Evolutionary conservation across 2,113 vertebrate genomes (phyloP).

Genomic region (Ciconia boyciana): DNA sequence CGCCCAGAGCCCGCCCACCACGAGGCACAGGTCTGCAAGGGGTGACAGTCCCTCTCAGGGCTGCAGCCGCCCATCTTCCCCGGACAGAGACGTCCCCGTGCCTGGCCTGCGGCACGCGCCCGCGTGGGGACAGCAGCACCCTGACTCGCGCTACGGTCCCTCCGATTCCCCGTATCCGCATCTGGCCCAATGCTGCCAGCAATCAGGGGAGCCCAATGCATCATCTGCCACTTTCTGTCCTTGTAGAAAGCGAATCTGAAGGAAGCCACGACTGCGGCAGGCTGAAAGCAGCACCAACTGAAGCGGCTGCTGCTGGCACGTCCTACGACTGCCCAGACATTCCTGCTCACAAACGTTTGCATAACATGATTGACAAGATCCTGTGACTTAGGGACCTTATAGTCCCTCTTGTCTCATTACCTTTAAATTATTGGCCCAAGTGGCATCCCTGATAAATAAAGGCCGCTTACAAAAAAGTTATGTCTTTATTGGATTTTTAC

Average conservation of each 20-base stretch:
- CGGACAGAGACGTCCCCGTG: fast-evolving
- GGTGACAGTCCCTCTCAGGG: not conserved
- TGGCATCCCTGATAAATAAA: not conserved
- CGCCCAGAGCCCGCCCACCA: not conserved
- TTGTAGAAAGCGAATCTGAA: not conserved
- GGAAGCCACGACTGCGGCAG: fast-evolving
- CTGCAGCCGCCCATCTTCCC: not conserved
- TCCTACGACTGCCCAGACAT: not conserved
- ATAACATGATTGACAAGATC: not conserved
- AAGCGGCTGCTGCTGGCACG: not conserved
- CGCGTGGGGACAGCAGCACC: too few relatives aligned
- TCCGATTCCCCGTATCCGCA: not conserved
- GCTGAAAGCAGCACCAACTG: not conserved
- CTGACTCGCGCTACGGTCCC: too few relatives aligned
- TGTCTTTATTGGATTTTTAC: not conserved
- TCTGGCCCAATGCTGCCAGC: fast-evolving
- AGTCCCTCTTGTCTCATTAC: not conserved
- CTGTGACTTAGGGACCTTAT: not conserved
- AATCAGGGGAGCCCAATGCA: fast-evolving
- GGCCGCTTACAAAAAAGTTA: not conserved
- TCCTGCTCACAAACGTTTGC: not conserved
- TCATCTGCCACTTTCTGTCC: not conserved
- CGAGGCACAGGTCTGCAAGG: not conserved
- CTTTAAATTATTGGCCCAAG: not conserved
- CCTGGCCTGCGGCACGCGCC: not conserved